These are phyloP conservation scores for Caenorhabditis afra DNA, from an alignment of 2,888 invertebrate genomes.

Conservation along the genomic window DNA sequence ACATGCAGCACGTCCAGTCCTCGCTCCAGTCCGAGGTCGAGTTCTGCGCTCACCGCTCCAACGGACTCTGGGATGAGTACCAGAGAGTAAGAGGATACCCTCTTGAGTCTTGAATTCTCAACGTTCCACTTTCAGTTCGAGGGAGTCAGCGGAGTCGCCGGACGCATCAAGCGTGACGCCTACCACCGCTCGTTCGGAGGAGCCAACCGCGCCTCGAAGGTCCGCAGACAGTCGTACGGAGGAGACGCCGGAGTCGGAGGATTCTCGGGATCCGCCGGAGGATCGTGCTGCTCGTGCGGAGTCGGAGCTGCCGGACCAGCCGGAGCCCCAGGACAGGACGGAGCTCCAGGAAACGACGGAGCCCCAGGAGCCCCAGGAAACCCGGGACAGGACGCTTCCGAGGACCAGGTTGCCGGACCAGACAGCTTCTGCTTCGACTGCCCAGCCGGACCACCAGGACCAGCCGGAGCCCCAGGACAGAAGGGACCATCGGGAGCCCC, in stretches of 20 bases:
- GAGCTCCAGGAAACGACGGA: constrained; percentile 69
- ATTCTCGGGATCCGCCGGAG: constrained; percentile 52
- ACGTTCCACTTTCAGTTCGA: constrained; percentile 52
- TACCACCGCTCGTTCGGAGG: constrained; percentile 47
- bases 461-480: constrained; percentile 65
- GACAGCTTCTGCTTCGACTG: constrained; percentile 70
- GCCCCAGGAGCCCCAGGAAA: constrained; percentile 65
- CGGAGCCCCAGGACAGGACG: constrained; percentile 67
- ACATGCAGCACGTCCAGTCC: constrained; percentile 73
- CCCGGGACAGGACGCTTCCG: constrained; percentile 65
- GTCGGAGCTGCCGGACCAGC: constrained; percentile 66
- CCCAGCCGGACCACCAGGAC: constrained; percentile 67
- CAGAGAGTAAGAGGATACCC: constrained; percentile 37
- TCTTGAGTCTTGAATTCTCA: no score
- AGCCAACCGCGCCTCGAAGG: constrained; percentile 37
- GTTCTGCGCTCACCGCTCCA: constrained; percentile 71
- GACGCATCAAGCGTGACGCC: constrained; percentile 61
- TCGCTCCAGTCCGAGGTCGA: constrained; percentile 71
- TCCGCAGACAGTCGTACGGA: constrained; percentile 60
- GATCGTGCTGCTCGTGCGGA: constrained; percentile 64
- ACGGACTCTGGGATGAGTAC: constrained; percentile 73
- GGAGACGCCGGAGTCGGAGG: constrained; percentile 54
- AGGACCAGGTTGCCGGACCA: constrained; percentile 49
- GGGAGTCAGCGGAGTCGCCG: constrained; percentile 57
- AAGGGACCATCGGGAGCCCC: constrained; percentile 64